Percentiles rank a stretch among this genome's conserved stretches.
phyloP scores from a whole-genome alignment of 2,113 vertebrate genomes.

The Crotalus horridus region DNA sequence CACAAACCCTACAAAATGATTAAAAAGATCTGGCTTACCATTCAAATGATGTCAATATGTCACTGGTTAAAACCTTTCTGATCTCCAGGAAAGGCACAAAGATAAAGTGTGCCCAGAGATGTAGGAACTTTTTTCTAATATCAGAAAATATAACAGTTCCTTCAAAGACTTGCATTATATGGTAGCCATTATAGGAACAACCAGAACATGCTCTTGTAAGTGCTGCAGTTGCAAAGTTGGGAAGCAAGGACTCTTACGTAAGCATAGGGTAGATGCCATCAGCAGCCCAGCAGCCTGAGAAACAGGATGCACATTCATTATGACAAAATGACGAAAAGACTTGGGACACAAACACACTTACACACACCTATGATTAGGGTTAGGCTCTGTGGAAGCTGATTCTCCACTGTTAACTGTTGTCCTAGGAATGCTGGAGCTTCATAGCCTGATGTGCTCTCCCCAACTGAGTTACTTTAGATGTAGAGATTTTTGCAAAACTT shows the following conservation, averaged over 20 bases:
- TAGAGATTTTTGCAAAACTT: neutral
- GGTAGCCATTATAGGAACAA: neutral
- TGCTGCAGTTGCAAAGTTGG: neutral
- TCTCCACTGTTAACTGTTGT: neutral
- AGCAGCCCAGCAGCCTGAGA: neutral
- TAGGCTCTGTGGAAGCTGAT: neutral
- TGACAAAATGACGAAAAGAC: neutral
- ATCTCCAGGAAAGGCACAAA: neutral
- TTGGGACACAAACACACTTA: neutral
- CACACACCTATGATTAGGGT: neutral
- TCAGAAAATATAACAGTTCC: neutral
- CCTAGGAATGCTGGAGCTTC: neutral
- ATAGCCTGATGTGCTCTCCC: neutral
- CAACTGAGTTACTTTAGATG: neutral
- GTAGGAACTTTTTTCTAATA: neutral
- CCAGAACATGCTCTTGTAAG: neutral
- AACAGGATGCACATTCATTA: neutral
- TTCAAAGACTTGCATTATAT: neutral
- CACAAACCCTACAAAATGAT: neutral
- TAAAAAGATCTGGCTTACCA: neutral
- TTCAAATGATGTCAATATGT: neutral
- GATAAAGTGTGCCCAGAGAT: neutral
- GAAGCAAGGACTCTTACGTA: neutral
- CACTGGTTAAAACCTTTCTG: neutral
- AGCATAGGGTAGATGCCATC: neutral